phyloP scores from a whole-genome alignment of 2,113 vertebrate genomes.

The Gopherus evgoodei region DNA sequence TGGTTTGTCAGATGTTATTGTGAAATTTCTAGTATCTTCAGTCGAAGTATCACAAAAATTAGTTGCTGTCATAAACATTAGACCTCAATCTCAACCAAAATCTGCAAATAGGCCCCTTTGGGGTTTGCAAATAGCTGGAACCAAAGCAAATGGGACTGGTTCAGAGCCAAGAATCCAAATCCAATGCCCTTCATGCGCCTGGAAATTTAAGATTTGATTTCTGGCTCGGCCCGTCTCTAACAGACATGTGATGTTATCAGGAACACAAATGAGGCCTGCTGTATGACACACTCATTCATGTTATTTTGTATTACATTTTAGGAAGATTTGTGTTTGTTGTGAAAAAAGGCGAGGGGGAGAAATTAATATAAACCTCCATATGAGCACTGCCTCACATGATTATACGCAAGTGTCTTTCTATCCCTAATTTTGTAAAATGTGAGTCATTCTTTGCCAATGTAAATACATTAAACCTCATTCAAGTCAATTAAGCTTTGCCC shows the following conservation, averaged over 20 bases:
- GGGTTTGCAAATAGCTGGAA: neutral
- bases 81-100: neutral
- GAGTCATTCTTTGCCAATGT: too few species aligned
- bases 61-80: too few species aligned
- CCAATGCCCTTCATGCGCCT: neutral
- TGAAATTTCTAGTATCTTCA: neutral
- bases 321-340: neutral
- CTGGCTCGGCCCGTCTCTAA: neutral
- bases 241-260: neutral
- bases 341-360: neutral
- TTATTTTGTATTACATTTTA: neutral
- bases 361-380: neutral
- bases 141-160: neutral
- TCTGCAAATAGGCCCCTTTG: neutral
- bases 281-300: too few species aligned
- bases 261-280: neutral
- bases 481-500: neutral
- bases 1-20: neutral
- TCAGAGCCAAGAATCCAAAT: neutral
- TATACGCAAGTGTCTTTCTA: neutral
- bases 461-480: too few species aligned
- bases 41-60: too few species aligned
- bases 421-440: too few species aligned
- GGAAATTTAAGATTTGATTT: neutral
- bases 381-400: accelerated